Evolutionary conservation across 2,797 vertebrate species (phyloP).

Genomic region (Fratercula arctica): DNA sequence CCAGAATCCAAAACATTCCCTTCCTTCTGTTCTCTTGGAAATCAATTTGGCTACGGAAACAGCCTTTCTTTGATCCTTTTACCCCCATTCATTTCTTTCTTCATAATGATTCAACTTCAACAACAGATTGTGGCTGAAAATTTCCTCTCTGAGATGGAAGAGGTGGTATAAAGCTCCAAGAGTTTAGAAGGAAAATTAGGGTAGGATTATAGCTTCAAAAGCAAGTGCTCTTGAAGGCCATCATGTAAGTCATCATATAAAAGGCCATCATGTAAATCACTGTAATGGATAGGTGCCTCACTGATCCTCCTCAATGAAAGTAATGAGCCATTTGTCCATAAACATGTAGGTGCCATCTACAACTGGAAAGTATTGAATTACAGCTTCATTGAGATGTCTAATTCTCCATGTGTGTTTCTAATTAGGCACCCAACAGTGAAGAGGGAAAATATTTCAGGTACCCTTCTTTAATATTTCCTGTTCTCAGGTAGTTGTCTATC

Average conservation of each 20-base stretch:
- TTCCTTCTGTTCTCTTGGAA: background rate
- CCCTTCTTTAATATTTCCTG: background rate
- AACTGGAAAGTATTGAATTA: background rate
- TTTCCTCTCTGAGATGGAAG: background rate
- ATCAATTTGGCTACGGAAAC: background rate
- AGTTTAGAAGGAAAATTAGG: background rate
- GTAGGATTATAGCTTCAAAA: background rate
- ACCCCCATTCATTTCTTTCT: background rate
- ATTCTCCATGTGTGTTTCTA: background rate
- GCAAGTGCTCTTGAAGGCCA: background rate
- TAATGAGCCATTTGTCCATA: background rate
- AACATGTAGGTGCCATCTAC: background rate
- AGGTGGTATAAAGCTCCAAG: background rate
- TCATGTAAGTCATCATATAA: background rate
- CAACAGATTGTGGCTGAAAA: background rate
- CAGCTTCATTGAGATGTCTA: background rate
- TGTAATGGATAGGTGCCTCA: background rate
- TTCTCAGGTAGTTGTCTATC: background rate
- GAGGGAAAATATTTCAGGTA: background rate
- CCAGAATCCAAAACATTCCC: background rate
- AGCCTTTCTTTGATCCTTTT: background rate
- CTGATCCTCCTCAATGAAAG: background rate
- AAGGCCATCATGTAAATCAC: background rate
- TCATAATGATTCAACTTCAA: background rate
- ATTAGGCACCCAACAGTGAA: background rate